Percentiles rank a stretch among this genome's conserved stretches.
Conservation (phyloP, 2,113 vertebrate species). For the Campylomormyrus tamandua region DNA sequence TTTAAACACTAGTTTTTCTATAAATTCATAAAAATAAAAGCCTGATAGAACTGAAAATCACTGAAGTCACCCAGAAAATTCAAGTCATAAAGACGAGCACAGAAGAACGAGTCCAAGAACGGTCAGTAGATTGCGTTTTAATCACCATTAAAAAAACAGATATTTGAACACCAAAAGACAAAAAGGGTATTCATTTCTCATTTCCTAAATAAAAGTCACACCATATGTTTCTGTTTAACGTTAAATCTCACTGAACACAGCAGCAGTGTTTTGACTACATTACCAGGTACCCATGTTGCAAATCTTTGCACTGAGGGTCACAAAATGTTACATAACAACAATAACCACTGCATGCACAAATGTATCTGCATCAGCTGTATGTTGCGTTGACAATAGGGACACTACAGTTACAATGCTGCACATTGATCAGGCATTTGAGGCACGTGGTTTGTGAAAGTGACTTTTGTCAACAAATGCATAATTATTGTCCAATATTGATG, state of each 20-base stretch:
- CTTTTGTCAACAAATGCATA: not conserved
- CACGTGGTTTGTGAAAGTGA: conserved; percentile 9
- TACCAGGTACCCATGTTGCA: not conserved
- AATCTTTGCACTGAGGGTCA: not conserved
- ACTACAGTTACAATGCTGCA: not conserved
- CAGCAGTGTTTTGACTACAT: not conserved
- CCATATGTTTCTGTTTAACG: not conserved
- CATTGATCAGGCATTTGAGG: not conserved
- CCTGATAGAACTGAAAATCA: not conserved
- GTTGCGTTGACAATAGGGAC: not conserved
- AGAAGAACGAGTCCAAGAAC: not conserved
- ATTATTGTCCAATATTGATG: not conserved
- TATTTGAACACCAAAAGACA: not conserved
- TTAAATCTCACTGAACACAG: not conserved
- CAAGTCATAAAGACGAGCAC: not conserved
- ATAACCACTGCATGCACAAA: not conserved
- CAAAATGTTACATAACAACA: not conserved
- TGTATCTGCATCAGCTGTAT: not conserved
- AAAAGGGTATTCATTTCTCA: not conserved
- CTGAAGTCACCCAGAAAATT: not conserved
- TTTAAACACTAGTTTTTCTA: not conserved
- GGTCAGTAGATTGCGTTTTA: not conserved
- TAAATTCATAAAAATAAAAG: not conserved
- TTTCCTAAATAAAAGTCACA: not conserved
- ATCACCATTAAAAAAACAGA: not conserved